Conservation (phyloP, 2,113 vertebrate species). For the Notiomystis cincta region DNA sequence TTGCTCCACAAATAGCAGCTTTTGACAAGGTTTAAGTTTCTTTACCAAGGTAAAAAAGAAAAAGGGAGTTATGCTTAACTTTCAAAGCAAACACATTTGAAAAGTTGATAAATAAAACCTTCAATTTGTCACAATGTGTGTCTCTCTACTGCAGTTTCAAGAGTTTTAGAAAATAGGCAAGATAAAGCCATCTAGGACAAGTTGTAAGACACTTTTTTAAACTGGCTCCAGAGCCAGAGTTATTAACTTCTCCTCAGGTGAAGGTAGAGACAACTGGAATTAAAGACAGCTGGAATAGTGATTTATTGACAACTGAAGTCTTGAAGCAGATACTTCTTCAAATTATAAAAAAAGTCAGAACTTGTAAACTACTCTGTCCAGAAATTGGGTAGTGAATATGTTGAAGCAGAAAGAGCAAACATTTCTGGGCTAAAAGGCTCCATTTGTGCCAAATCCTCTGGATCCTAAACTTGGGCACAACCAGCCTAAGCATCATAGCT, state of each 20-base stretch:
- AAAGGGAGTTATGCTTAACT: rapidly evolving
- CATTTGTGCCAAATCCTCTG: background rate
- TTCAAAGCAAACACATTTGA: background rate
- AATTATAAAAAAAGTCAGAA: background rate
- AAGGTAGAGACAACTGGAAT: background rate
- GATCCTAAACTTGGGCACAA: background rate
- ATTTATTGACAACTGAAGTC: background rate
- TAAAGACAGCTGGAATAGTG: background rate
- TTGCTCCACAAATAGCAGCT: background rate
- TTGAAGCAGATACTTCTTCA: background rate
- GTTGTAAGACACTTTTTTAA: background rate
- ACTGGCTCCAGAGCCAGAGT: background rate
- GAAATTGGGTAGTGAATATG: background rate
- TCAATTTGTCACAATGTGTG: background rate
- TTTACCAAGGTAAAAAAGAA: background rate
- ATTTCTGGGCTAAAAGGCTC: background rate
- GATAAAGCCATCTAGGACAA: background rate
- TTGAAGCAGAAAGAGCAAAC: background rate
- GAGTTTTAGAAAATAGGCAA: background rate
- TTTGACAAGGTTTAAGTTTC: background rate
- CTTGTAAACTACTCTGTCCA: background rate
- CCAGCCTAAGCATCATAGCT: background rate
- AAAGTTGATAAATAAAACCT: background rate
- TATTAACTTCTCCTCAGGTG: background rate
- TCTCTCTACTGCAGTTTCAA: background rate